Evolutionary conservation across 2,113 vertebrate species (phyloP).

Genomic region (Calyptommatus sinebrachiatus): DNA sequence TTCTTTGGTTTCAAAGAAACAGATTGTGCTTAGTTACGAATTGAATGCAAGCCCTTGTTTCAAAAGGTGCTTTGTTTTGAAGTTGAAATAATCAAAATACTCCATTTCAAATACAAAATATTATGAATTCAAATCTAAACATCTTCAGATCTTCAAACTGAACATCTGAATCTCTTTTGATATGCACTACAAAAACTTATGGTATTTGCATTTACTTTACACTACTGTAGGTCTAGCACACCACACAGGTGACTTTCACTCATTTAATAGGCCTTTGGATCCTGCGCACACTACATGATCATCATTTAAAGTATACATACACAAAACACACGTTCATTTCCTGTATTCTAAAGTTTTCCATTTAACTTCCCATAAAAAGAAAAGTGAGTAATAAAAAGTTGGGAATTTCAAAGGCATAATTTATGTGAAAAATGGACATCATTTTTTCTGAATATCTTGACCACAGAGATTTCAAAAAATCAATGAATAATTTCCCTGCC

Average conservation of each 20-base stretch:
- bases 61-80: too few relatives aligned
- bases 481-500: not conserved
- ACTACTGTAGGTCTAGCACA: not conserved
- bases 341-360: not conserved
- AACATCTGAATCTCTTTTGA: too few relatives aligned
- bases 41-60: too few relatives aligned
- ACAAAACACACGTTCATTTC: not conserved
- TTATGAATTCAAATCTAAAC: too few relatives aligned
- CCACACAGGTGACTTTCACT: not conserved
- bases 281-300: not conserved
- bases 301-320: not conserved
- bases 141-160: too few relatives aligned
- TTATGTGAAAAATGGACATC: not conserved
- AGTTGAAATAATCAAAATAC: too few relatives aligned
- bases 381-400: fast-evolving
- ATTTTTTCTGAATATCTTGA: not conserved
- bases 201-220: too few relatives aligned
- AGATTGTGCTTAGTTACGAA: too few relatives aligned
- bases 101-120: too few relatives aligned
- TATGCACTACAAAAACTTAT: too few relatives aligned
- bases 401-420: not conserved
- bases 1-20: too few relatives aligned
- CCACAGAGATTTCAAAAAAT: not conserved
- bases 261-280: not conserved
- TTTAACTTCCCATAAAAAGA: not conserved